Percentiles rank a stretch among this genome's conserved stretches.
phyloP scores from a whole-genome alignment of 2,888 invertebrate species.

The Timema cristinae region DNA sequence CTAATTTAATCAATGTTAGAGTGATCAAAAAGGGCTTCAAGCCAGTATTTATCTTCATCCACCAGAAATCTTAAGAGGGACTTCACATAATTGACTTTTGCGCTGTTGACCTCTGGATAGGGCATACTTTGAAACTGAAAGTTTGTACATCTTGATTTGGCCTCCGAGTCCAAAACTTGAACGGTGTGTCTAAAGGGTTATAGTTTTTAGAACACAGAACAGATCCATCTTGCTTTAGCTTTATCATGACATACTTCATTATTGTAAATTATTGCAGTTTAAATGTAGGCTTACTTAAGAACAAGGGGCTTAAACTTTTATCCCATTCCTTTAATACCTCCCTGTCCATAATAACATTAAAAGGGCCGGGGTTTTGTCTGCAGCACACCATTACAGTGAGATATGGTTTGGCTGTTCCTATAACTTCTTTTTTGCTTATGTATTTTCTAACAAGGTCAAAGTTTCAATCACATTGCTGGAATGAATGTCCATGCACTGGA shows the following conservation, averaged over 20 bases:
- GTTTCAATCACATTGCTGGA: no score
- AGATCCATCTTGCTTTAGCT: conserved; percentile 4
- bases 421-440: no score
- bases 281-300: no score
- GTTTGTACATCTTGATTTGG: not conserved
- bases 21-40: not conserved
- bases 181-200: not conserved
- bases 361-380: no score
- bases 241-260: not conserved
- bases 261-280: no score
- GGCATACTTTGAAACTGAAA: not conserved
- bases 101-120: conserved; percentile 4
- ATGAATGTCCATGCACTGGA: no score
- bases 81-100: not conserved
- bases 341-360: no score
- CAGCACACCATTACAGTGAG: no score
- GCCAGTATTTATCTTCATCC: not conserved
- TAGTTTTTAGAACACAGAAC: conserved; percentile 4
- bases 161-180: not conserved
- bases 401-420: no score
- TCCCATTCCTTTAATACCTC: no score
- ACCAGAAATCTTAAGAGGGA: not conserved
- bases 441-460: no score
- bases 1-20: not conserved
- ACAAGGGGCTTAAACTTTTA: no score